Evolutionary conservation across 2,113 vertebrate genomes (phyloP), one percentile per base, ranked within the genome.

Genomic region (Apteryx mantelli): DNA sequence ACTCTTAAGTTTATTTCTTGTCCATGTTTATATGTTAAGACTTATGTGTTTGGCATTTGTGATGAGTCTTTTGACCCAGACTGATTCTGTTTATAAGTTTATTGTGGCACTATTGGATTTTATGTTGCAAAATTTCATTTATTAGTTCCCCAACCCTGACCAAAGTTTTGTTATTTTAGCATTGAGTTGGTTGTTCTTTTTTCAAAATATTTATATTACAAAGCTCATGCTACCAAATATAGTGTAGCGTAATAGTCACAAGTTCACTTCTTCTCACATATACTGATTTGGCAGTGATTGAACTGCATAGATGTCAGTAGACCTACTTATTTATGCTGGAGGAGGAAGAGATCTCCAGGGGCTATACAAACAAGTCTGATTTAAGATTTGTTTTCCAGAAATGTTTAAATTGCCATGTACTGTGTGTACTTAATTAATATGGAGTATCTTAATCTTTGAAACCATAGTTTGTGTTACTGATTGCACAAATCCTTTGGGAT

Each of bases 341-440:
- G 69, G 61, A 74, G 69, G 52, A 88, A 0, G 1, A 84, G 64
- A n/a, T 84, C 81, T 81, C 80, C 58, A 63, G 91, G 44, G 71
- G 40, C 76, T 77, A 40, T 48, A 82, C 53, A 94, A 95, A 89
- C 89, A 85, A 82, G 20, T 70, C 75, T 85, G 88, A 94, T 91
- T 93, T 93, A 89, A 90, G 79, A 70, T 93, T 93, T 93, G 88
- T 97, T 95, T 93, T 84, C 83, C 53, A 77, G 89, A 80, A 88
- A 58, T 42, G 50, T 74, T 94, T 89, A 86, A 91, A 48, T 63
- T 1, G 3, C 75, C 6, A 4, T 83, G 26, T 77, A 55, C 53
- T 63, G 6, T 63, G 44, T 74, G 60, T 83, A 18, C 71, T 46
- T 78, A 91, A 91, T 89, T 94, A 89, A 85, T 88, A 70, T 3